Evolutionary conservation across 35 echinoderm and acorn worm genomes (phyloP).

Genomic region (Nesometra sesokonis): DNA sequence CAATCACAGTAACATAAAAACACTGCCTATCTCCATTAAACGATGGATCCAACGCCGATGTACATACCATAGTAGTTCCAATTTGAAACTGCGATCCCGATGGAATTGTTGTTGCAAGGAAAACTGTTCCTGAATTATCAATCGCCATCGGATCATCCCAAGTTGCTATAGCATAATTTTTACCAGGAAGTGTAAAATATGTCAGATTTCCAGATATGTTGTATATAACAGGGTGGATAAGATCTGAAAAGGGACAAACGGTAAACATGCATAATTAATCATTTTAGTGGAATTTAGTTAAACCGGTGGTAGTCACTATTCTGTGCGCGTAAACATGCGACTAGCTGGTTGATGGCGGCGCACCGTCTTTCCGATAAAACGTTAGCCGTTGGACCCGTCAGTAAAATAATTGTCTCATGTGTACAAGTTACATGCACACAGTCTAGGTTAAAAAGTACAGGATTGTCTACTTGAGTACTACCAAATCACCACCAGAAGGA

Average conservation of each 20-base stretch:
- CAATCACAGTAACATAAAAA: background rate
- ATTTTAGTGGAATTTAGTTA: too few relatives aligned
- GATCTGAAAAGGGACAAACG: conserved; percentile 13
- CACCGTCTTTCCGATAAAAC: too few relatives aligned
- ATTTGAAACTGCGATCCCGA: conserved; percentile 12
- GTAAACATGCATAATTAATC: too few relatives aligned
- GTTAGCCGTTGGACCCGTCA: too few relatives aligned
- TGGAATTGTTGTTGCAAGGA: background rate
- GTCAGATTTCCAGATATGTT: conserved; percentile 6
- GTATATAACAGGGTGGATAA: conserved; percentile 10
- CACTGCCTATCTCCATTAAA: background rate
- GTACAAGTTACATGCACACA: too few relatives aligned
- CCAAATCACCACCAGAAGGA: too few relatives aligned
- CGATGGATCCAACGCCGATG: background rate
- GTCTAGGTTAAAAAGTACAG: too few relatives aligned
- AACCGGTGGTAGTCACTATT: too few relatives aligned
- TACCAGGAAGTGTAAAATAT: background rate
- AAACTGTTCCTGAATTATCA: background rate
- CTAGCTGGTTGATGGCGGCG: too few relatives aligned
- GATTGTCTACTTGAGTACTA: too few relatives aligned
- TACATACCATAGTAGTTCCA: background rate
- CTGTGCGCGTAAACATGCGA: too few relatives aligned
- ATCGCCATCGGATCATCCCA: background rate
- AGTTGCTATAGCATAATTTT: background rate
- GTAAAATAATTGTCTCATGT: too few relatives aligned